phyloP scores from a whole-genome alignment of 2,113 vertebrate genomes.

The Tachuris rubrigastra region DNA sequence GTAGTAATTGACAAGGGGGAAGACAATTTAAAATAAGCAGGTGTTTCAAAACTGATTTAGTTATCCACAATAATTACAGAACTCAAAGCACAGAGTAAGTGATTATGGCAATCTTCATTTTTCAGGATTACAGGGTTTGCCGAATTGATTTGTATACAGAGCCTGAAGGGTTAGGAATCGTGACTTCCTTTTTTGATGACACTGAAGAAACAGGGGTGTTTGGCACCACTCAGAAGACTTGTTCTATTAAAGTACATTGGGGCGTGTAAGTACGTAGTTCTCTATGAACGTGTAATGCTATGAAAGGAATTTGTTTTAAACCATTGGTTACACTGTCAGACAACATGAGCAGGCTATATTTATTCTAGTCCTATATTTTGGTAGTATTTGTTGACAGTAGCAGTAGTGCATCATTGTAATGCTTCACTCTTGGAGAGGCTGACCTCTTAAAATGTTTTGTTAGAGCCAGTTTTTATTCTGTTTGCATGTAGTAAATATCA shows the following conservation, averaged over 20 bases:
- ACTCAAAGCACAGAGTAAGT: neutral
- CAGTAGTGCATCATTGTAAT: neutral
- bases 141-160: conserved; percentile 90
- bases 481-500: neutral
- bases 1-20: conserved; percentile 7
- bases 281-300: neutral
- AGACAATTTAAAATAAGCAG: neutral
- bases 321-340: neutral
- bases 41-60: conserved; percentile 14
- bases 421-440: neutral
- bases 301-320: conserved; percentile 25
- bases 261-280: conserved; percentile 85
- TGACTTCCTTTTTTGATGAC: conserved; percentile 85
- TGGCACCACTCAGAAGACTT: conserved; percentile 83
- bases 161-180: conserved; percentile 84
- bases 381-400: neutral
- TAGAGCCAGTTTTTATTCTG: neutral
- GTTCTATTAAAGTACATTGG: conserved; percentile 91
- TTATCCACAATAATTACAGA: conserved; percentile 8
- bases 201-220: conserved; percentile 83
- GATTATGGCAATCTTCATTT: conserved; percentile 21
- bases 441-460: neutral
- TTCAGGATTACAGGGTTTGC: conserved; percentile 89
- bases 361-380: neutral
- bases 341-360: neutral